Conservation (phyloP, 2,113 vertebrate genomes). For the Pterophyllum scalare region DNA sequence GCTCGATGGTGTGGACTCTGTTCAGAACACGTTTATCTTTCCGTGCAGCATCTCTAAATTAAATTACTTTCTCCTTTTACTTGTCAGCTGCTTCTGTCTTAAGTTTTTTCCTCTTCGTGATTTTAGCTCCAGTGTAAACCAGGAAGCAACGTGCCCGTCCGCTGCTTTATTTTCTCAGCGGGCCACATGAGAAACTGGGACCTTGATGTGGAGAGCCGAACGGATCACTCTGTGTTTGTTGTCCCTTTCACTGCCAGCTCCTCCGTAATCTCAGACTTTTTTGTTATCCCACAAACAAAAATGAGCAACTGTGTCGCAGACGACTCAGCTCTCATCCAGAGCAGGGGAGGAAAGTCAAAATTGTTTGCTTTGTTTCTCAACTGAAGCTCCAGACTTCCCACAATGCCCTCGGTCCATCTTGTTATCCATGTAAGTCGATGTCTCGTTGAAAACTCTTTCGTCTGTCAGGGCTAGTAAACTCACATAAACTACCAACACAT, state of each 20-base stretch:
- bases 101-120: neutral
- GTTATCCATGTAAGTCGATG: no score
- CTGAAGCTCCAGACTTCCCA: neutral
- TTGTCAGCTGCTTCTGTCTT: neutral
- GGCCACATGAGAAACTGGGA: neutral
- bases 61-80: neutral
- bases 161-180: neutral
- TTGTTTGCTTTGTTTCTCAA: rapidly evolving
- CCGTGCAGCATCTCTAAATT: neutral
- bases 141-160: neutral
- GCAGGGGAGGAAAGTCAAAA: neutral
- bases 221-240: no score
- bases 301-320: neutral
- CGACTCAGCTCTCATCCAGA: neutral
- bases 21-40: no score
- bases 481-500: neutral
- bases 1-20: neutral
- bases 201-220: no score
- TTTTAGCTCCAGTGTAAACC: neutral
- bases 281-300: neutral
- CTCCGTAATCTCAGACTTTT: no score
- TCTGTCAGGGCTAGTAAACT: no score
- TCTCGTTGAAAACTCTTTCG: no score
- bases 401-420: neutral
- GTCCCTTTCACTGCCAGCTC: no score